Percentiles rank a stretch among this genome's conserved stretches.
phyloP scores from a whole-genome alignment of 2,888 invertebrate genomes.

The Hedya salicella region DNA sequence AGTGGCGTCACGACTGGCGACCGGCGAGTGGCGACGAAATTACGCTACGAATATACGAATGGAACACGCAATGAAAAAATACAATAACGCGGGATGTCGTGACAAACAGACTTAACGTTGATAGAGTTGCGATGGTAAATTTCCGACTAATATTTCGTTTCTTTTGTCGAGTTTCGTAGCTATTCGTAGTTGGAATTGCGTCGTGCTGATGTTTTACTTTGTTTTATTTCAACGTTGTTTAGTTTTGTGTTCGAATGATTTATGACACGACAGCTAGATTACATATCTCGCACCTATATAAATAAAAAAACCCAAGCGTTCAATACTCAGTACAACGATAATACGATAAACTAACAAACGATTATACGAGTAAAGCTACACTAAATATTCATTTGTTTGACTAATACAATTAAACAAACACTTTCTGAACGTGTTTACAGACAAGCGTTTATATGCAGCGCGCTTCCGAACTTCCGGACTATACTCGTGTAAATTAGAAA shows the following conservation, averaged over 20 bases:
- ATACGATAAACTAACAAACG: slow-evolving; percentile 24
- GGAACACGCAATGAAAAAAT: slow-evolving; percentile 44
- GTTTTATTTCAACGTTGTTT: neutral
- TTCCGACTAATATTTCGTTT: slow-evolving; percentile 1
- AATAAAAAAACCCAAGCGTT: neutral
- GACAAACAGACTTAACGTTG: slow-evolving; percentile 36
- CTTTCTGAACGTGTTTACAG: slow-evolving; percentile 26
- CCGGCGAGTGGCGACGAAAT: slow-evolving; percentile 56
- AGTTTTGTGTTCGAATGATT: neutral
- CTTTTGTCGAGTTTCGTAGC: slow-evolving; percentile 1
- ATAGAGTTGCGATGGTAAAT: slow-evolving; percentile 32
- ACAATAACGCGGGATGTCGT: slow-evolving; percentile 32
- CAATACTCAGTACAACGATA: slow-evolving; percentile 15
- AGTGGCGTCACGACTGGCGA: slow-evolving; percentile 55
- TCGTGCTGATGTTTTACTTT: neutral
- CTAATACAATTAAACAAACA: slow-evolving; percentile 13
- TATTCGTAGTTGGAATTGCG: slow-evolving; percentile 10
- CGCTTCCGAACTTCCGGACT: slow-evolving; percentile 36
- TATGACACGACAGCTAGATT: neutral
- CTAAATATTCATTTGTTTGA: slow-evolving; percentile 32
- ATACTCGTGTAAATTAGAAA: slow-evolving; percentile 10
- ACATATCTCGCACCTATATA: neutral
- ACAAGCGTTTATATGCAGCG: slow-evolving; percentile 22
- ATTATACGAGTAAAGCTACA: slow-evolving; percentile 8
- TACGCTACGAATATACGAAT: slow-evolving; percentile 40